Evolutionary conservation across 2,113 vertebrate genomes (phyloP).

Genomic region (Pseudopodoces humilis): DNA sequence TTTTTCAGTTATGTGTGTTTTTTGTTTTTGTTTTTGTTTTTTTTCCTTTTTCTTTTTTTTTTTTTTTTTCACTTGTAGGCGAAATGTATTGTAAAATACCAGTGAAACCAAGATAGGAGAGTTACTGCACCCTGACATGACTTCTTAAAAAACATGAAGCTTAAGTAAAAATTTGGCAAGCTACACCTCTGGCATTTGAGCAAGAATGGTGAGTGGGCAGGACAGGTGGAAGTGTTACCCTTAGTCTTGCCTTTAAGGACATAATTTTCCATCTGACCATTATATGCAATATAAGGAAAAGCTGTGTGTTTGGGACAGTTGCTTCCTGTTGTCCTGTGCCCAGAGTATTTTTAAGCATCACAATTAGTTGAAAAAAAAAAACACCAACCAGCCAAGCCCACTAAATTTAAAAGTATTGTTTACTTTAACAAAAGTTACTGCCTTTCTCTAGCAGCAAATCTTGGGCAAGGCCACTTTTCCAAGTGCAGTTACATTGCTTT

Average conservation of each 20-base stretch:
- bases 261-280: background rate
- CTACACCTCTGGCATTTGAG: background rate
- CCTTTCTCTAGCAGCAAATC: background rate
- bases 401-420: background rate
- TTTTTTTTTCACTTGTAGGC: background rate
- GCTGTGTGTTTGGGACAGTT: background rate
- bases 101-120: background rate
- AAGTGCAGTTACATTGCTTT: background rate
- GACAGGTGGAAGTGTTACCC: background rate
- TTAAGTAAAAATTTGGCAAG: background rate
- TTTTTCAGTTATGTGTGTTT: no score
- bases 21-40: background rate
- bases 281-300: background rate
- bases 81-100: background rate
- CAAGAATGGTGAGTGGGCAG: background rate
- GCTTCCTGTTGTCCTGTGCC: background rate
- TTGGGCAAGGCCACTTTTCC: background rate
- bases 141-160: background rate
- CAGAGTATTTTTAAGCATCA: background rate
- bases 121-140: background rate
- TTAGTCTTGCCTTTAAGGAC: conserved; percentile 22
- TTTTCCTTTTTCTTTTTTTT: background rate
- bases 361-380: background rate
- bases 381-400: background rate
- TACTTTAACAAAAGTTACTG: background rate